These are phyloP conservation scores for Berghia stephanieae DNA, from an alignment of 1,140 invertebrate genomes.

Conservation along the genomic window DNA sequence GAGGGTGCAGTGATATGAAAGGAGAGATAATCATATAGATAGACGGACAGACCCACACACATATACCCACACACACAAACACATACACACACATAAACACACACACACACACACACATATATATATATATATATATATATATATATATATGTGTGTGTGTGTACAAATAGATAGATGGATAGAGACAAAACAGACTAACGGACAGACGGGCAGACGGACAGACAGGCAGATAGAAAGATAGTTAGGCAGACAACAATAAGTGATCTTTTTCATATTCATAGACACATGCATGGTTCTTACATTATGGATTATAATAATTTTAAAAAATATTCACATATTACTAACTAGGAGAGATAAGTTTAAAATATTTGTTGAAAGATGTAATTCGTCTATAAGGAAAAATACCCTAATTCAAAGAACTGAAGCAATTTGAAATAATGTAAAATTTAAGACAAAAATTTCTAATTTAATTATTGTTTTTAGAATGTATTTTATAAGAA, in stretches of 20 bases:
- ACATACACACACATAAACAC: slow-evolving; percentile 16
- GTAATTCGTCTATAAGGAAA: too few relatives aligned
- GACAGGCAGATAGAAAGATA: slow-evolving; percentile 5
- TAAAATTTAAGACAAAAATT: too few relatives aligned
- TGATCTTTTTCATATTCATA: not conserved
- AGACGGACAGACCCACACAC: not conserved
- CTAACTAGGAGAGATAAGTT: too few relatives aligned
- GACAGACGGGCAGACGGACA: not conserved
- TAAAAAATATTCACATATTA: too few relatives aligned
- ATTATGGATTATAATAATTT: too few relatives aligned
- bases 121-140: not conserved
- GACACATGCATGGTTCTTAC: too few relatives aligned
- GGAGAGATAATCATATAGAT: not conserved
- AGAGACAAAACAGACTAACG: not conserved
- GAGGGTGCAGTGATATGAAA: not conserved
- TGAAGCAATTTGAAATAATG: too few relatives aligned
- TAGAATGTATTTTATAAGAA: too few relatives aligned
- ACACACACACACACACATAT: slow-evolving; percentile 14
- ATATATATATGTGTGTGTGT: not conserved
- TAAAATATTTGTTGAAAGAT: too few relatives aligned
- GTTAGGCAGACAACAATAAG: not conserved
- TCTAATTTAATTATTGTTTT: too few relatives aligned
- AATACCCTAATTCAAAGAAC: too few relatives aligned
- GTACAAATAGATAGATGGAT: not conserved
- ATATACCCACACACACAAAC: slow-evolving; percentile 5